Base-by-base conservation (phyloP, 1,140 invertebrate species). In the Brachionus paranguensis region DNA sequence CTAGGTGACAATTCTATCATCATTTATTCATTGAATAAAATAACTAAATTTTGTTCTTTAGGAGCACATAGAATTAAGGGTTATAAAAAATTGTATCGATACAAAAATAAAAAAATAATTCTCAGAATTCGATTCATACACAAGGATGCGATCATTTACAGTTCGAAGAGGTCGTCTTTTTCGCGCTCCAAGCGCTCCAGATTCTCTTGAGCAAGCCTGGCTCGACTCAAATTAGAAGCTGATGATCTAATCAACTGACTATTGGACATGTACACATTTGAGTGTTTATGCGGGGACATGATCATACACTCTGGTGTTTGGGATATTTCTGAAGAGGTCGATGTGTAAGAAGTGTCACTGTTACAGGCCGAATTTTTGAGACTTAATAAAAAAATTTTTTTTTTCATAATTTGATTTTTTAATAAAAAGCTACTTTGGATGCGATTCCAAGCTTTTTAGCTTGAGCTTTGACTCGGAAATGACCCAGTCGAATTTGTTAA, bases 401-500 rank as follows among this genome's bases (percentile, higher is more conserved):
- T 55, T 55, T 72, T 24, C 27, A 29, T 41, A 76, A 47, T 76
- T 43, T 12, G 1, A 6, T 24, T 10, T 43, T 10, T 8, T 4
- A 27, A n/a, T 27, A 72, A 33, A 72, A n/a, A 6, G 7, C 17
- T 74, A 74, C 70, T 76, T 76, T 27, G 72, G 45, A 76, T 64
- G 8, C 14, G 78, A 64, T 37, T 81, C 53, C 7, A 81, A 14
- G 27, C 17, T 43, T 68, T 81, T 81, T 3, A 81, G 53, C 43
- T 81, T 81, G 2, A 37, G 33, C 20, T 81, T 81, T 3, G 78
- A 81, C 33, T 81, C 78, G 11, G n/a, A 29, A 14, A 81, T 64
- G n/a, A 81, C 11, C 33, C 50, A 81, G 43, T 81, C 78, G 14
- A 17, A 81, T 68, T 81, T 81, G 43, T 68, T 81, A 3, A 81